Evolutionary conservation across 2,797 vertebrate genomes (phyloP).

Genomic region (Prionace glauca): DNA sequence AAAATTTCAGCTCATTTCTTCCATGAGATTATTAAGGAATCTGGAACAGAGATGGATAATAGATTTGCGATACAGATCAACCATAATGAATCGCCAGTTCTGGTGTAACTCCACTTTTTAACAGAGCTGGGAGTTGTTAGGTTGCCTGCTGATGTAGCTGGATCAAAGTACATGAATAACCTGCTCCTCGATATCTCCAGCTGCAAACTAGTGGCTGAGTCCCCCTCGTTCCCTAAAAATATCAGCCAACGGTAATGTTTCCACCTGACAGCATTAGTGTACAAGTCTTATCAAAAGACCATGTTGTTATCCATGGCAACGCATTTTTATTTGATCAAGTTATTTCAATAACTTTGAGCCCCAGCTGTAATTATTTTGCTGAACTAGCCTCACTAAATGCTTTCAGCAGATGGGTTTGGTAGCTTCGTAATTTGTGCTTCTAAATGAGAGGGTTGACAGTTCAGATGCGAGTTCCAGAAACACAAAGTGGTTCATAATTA

Average conservation of each 20-base stretch:
- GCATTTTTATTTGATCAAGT: not conserved
- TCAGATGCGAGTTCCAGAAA: not conserved
- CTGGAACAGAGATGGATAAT: not conserved
- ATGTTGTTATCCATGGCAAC: not conserved
- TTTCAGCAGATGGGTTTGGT: not conserved
- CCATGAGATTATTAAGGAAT: not conserved
- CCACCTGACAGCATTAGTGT: not conserved
- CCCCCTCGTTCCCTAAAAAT: not conserved
- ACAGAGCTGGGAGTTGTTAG: not conserved
- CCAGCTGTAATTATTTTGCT: not conserved
- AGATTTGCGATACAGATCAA: not conserved
- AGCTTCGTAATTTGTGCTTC: not conserved
- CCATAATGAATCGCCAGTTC: not conserved
- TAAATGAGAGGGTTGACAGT: too few species aligned
- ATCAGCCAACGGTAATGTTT: not conserved
- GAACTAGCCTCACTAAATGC: not conserved
- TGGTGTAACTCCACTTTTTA: not conserved
- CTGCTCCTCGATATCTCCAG: too few species aligned
- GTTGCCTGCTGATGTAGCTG: too few species aligned
- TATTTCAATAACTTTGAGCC: not conserved
- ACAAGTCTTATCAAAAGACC: not conserved
- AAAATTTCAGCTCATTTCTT: not conserved
- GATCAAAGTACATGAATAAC: not conserved
- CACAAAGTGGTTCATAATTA: too few species aligned
- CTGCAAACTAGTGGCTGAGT: not conserved